phyloP scores from a whole-genome alignment of 2,888 invertebrate genomes.

The Plutella xylostella region DNA sequence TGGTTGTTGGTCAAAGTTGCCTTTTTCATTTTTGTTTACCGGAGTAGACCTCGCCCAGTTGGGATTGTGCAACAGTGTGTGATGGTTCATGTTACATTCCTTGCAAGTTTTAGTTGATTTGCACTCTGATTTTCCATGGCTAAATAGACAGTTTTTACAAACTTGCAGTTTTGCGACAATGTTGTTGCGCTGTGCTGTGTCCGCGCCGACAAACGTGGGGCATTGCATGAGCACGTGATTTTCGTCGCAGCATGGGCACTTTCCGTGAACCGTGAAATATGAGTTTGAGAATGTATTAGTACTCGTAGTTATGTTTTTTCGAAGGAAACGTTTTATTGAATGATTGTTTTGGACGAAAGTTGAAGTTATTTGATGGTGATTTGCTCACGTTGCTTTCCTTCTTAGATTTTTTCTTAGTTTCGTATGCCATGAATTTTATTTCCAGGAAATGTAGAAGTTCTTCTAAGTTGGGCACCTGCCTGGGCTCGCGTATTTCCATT shows the following conservation, averaged over 20 bases:
- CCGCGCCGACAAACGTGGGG: constrained; percentile 8
- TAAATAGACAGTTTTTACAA: constrained; percentile 17
- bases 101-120: constrained; percentile 15
- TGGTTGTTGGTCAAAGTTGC: too few relatives aligned
- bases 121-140: constrained; percentile 13
- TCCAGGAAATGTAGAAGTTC: constrained; percentile 16
- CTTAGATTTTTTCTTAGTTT: constrained; percentile 10
- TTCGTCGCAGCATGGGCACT: constrained; percentile 14
- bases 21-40: too few relatives aligned
- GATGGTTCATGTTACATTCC: constrained; percentile 16
- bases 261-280: constrained; percentile 2
- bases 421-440: constrained; percentile 16
- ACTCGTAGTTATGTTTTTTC: background rate
- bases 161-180: constrained; percentile 12
- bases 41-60: too few relatives aligned
- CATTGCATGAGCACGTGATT: constrained; percentile 15
- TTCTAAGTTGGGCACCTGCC: constrained; percentile 5
- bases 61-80: constrained; percentile 18
- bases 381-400: too few relatives aligned
- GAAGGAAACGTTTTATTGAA: too few relatives aligned
- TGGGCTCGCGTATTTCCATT: too few relatives aligned
- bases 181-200: background rate
- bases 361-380: too few relatives aligned
- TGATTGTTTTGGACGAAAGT: too few relatives aligned
- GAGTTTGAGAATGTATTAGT: background rate